Base-by-base conservation (phyloP, 2,797 vertebrate genomes). In the Austrolebias charrua region DNA sequence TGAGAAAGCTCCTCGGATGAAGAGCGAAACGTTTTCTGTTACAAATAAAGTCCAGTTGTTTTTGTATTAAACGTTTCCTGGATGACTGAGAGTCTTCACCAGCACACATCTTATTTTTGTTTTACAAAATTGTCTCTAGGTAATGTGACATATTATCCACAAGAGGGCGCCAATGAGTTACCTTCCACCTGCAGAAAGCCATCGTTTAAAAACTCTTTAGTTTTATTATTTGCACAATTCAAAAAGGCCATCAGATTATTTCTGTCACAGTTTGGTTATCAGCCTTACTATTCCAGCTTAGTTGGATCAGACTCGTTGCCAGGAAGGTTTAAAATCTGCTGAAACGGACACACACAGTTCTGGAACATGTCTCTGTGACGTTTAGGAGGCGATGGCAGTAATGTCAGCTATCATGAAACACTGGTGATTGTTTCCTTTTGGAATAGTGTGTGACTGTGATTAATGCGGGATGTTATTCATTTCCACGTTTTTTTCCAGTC, bases 401-500 rank as follows among this genome's bases (percentile, higher is more conserved):
- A 47, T 54, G 1, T 19, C 15, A n/a, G 48, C 15, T 9, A 6
- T 12, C 51, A 44, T 44, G 19, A 31, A 11, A 48, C n/a, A 19
- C 2, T 29, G 1, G 38, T 47, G 18, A 18, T 49, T 49, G 12
- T 66, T 75, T 78, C 60, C 48, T 57, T 15, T 73, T 73, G 49
- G 5, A 64, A 2, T 49, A 74, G 73, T 68, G 72, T 79, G 72
- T 79, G 78, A 81, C 64, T 0, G 24, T 86, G 78, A 85, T 62
- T 67, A 69, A 85, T 75, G 13, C 40, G 29, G 10, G 58, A 13
- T 8, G 15, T 54, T 24, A 50, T 78, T 63, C 76, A 46, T 80
- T 81, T 73, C 42, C 16, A 55, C 24, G 6, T 0, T 31, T 84
- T 63, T 84, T 64, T 83, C 42, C 91, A 98, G 96, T 82, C 92